A percentile compares a stretch with the other conserved stretches of the same genome.
Evolutionary conservation across 2,113 vertebrate genomes (phyloP).

Genomic region (Pituophis catenifer): DNA sequence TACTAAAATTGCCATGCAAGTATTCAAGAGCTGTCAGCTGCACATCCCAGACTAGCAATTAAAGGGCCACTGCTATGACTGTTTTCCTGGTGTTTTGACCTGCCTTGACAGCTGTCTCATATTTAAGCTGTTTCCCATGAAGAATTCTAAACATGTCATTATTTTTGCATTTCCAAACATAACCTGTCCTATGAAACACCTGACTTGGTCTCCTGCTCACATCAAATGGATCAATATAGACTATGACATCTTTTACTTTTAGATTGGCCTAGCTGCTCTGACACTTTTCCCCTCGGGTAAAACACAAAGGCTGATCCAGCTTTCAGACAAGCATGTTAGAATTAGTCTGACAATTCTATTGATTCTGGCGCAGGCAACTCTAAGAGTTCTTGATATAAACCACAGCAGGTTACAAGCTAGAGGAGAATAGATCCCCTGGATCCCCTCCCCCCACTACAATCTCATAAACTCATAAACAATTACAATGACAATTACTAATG

Average conservation of each 20-base stretch:
- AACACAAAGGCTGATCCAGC: background rate
- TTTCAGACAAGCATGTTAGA: background rate
- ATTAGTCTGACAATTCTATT: background rate
- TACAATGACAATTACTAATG: too few species aligned
- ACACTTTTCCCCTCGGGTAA: background rate
- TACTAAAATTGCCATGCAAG: background rate
- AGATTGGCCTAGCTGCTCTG: background rate
- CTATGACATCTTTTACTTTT: background rate
- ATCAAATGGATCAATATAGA: constrained; percentile 12
- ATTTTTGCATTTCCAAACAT: constrained; percentile 8
- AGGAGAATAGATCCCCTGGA: background rate
- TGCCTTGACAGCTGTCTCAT: background rate
- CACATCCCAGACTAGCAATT: background rate
- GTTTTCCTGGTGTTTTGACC: background rate
- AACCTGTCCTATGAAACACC: background rate
- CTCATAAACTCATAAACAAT: background rate
- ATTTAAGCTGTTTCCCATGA: background rate
- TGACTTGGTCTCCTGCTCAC: background rate
- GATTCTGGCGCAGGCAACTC: background rate
- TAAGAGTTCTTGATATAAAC: background rate
- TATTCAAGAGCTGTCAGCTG: background rate
- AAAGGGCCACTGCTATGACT: background rate
- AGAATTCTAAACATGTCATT: constrained; percentile 9
- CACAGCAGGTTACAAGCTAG: rapidly evolving
- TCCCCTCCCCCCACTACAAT: background rate